Conservation (phyloP, 2,113 vertebrate genomes). For the Lucifuga dentata region DNA sequence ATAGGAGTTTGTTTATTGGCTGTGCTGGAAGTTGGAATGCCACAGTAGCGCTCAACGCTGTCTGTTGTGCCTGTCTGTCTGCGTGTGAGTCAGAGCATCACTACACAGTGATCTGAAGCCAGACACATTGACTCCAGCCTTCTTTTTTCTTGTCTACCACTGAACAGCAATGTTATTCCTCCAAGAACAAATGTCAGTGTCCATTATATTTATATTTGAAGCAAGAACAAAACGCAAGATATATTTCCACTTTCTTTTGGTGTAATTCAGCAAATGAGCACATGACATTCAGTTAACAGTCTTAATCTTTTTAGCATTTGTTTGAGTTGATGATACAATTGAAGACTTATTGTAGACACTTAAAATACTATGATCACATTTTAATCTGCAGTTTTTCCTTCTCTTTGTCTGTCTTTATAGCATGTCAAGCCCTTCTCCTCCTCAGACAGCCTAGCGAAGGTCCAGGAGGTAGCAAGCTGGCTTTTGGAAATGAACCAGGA, state of each 20-base stretch:
- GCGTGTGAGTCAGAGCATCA: constrained; percentile 36
- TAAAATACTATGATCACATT: constrained; percentile 1
- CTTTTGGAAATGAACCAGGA: constrained; percentile 99
- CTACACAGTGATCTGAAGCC: constrained; percentile 60
- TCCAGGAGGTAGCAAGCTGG: constrained; percentile 99
- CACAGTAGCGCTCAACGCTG: constrained; percentile 42
- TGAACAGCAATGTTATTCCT: constrained; percentile 22
- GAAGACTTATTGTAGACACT: neutral
- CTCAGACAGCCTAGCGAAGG: constrained; percentile 99
- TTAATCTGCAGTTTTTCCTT: neutral
- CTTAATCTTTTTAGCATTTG: neutral
- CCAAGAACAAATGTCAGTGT: constrained; percentile 55
- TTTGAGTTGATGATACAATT: neutral
- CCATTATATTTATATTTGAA: constrained; percentile 55
- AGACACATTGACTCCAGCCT: constrained; percentile 48
- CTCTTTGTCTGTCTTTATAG: constrained; percentile 75
- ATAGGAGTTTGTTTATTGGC: constrained; percentile 51
- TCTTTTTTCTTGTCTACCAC: constrained; percentile 31
- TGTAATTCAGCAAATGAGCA: neutral
- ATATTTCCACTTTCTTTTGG: constrained; percentile 28
- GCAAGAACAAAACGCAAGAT: constrained; percentile 48
- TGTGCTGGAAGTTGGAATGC: constrained; percentile 43
- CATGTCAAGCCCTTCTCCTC: constrained; percentile 98
- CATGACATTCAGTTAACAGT: neutral
- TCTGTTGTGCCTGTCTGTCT: constrained; percentile 32